Conservation (phyloP, 2,113 vertebrate species). For the Daubentonia madagascariensis region DNA sequence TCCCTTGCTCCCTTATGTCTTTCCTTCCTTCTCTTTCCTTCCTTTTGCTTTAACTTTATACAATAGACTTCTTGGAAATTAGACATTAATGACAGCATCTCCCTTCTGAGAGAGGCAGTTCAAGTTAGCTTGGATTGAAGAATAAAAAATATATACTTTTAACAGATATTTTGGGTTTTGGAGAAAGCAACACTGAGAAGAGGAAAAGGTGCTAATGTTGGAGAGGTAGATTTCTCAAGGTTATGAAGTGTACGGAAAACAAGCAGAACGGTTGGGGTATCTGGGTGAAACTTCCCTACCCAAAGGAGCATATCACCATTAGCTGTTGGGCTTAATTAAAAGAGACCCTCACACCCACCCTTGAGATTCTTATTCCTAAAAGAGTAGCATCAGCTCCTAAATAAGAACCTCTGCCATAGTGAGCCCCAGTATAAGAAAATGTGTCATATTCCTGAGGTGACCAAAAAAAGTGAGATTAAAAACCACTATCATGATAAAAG, state of each 20-base stretch:
- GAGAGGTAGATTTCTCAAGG: background rate
- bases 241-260: background rate
- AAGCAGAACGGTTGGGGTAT: background rate
- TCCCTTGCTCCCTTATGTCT: background rate
- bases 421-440: background rate
- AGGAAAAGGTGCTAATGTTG: background rate
- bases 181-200: background rate
- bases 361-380: background rate
- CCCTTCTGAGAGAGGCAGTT: background rate
- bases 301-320: background rate
- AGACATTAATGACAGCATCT: background rate
- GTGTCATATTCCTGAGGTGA: background rate
- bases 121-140: background rate
- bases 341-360: background rate
- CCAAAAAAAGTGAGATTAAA: background rate
- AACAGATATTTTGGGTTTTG: background rate
- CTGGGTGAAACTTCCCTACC: background rate
- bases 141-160: background rate
- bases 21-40: background rate
- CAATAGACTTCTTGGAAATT: background rate
- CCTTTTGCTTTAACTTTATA: background rate
- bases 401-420: background rate
- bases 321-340: background rate
- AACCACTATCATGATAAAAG: background rate
- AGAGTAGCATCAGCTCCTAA: background rate